Evolutionary conservation across 30 jellyfish, hydroid and myxozoan species (phyloP).

Genomic region (Phacellophora camtschatica): DNA sequence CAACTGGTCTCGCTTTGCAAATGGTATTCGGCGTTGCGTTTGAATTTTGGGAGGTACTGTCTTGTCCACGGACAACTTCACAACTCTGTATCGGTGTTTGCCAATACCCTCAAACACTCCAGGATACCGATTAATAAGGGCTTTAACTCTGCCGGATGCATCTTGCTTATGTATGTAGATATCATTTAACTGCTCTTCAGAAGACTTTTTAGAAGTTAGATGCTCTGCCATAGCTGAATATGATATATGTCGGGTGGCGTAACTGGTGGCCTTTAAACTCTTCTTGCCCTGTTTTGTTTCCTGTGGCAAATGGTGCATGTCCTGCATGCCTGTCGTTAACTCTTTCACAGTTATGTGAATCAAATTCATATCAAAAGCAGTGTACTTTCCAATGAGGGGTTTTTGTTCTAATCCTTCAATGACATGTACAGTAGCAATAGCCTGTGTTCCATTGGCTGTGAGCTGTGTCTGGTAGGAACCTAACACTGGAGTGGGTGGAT

Average conservation of each 20-base stretch:
- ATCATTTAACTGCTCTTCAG: background rate
- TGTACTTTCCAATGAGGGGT: conserved; percentile 25
- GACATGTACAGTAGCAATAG: background rate
- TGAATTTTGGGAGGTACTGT: conserved; percentile 49
- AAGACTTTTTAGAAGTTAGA: conserved; percentile 14
- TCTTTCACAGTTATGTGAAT: conserved; percentile 5
- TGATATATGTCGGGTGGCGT: background rate
- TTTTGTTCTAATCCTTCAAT: background rate
- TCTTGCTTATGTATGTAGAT: no score
- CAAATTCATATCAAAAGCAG: conserved; percentile 26
- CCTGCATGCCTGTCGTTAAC: conserved; percentile 1
- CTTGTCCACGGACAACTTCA: conserved; percentile 20
- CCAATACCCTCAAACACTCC: conserved; percentile 40
- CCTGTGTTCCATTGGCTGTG: conserved; percentile 42
- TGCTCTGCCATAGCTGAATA: conserved; percentile 28
- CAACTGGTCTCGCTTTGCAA: conserved; percentile 29
- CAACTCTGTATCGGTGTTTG: conserved; percentile 28
- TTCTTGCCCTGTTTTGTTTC: conserved; percentile 8
- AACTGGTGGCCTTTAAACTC: conserved; percentile 1
- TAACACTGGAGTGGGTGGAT: conserved; percentile 31
- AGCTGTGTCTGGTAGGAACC: conserved; percentile 38
- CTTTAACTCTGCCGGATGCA: background rate
- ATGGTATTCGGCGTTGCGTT: conserved; percentile 35
- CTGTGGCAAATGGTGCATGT: background rate
- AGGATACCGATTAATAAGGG: background rate